These are phyloP conservation scores for Enteromius fasciolatus DNA, from an alignment of 2,797 vertebrate species.

Conservation along the genomic window DNA sequence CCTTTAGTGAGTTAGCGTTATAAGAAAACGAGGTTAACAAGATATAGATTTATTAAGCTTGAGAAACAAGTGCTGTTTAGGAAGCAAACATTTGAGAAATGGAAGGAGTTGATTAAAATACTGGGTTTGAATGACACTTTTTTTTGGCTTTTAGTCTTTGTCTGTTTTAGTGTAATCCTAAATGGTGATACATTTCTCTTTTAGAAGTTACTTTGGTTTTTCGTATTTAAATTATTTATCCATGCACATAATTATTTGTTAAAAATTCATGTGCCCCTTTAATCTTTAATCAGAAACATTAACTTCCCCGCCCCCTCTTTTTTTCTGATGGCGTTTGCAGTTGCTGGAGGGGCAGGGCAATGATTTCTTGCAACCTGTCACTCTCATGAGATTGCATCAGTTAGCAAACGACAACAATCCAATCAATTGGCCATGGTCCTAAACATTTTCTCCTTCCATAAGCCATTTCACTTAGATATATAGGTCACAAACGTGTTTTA, in stretches of 20 bases:
- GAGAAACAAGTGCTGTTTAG: conserved; percentile 66
- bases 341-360: neutral
- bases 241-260: neutral
- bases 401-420: neutral
- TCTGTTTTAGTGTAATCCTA: neutral
- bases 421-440: neutral
- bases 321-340: neutral
- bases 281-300: conserved; percentile 11
- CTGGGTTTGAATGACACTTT: neutral
- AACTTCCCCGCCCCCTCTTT: neutral
- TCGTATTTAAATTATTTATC: neutral
- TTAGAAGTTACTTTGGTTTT: neutral
- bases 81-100: conserved; percentile 49
- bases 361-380: neutral
- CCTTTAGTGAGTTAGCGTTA: neutral
- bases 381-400: neutral
- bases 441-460: neutral
- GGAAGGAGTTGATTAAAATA: conserved; percentile 41
- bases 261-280: neutral
- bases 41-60: conserved; percentile 61
- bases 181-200: neutral
- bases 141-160: neutral
- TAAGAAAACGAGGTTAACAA: conserved; percentile 59
- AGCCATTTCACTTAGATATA: neutral
- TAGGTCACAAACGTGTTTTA: neutral